These are phyloP conservation scores for Marcusenius ussheri DNA, from an alignment of 2,113 vertebrate species.

Conservation along the genomic window DNA sequence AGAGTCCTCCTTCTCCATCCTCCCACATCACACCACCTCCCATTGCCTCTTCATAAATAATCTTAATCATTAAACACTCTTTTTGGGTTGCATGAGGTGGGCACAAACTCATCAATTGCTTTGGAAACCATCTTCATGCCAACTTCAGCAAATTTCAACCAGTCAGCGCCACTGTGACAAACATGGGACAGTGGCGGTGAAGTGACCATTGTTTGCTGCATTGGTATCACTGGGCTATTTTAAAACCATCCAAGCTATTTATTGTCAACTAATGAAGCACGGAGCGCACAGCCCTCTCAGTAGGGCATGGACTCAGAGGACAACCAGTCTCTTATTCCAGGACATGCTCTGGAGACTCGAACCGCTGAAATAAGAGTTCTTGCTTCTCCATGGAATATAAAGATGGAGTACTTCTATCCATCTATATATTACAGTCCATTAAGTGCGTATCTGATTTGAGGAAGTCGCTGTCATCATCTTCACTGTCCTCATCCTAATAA, in stretches of 20 bases:
- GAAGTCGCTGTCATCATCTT: neutral
- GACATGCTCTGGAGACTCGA: neutral
- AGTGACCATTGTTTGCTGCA: neutral
- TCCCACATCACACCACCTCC: neutral
- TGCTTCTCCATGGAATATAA: neutral
- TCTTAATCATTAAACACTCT: neutral
- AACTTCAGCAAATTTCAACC: neutral
- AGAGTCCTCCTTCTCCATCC: slow-evolving; percentile 43
- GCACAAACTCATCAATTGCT: neutral
- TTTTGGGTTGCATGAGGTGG: neutral
- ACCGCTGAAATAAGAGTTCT: neutral
- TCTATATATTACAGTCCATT: neutral
- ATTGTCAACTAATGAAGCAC: neutral
- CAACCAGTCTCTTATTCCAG: neutral
- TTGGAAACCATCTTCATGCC: neutral
- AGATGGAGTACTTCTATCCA: neutral
- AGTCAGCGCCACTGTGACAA: neutral
- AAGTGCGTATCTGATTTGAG: neutral
- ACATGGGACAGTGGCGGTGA: neutral
- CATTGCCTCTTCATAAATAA: neutral
- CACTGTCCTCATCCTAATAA: neutral
- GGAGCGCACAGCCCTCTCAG: neutral
- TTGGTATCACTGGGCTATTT: neutral
- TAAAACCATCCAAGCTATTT: neutral
- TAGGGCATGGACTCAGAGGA: neutral